Percentiles rank a stretch among this genome's conserved stretches.
Conservation (phyloP, 2,888 invertebrate genomes). For the Alviniconcha strummeri region DNA sequence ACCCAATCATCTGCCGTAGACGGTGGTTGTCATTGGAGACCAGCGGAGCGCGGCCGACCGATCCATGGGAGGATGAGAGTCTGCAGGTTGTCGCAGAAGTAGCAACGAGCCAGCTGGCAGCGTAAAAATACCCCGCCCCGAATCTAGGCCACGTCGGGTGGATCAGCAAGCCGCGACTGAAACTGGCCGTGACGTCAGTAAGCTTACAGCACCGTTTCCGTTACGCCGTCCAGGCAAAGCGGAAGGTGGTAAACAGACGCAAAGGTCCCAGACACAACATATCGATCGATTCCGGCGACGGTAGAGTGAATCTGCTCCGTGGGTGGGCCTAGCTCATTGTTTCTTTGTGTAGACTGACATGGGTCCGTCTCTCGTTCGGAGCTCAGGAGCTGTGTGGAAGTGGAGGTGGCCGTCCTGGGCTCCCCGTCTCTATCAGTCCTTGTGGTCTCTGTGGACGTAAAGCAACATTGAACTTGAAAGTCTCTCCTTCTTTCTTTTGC, state of each 20-base stretch:
- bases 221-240: not conserved
- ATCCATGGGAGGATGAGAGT: not conserved
- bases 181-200: not conserved
- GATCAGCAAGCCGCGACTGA: not conserved
- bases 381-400: no score
- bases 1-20: no score
- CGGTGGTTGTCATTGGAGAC: no score
- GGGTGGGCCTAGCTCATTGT: no score
- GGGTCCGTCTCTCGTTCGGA: no score
- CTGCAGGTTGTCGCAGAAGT: not conserved
- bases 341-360: no score
- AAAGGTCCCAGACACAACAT: constrained; percentile 4
- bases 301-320: no score
- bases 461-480: no score
- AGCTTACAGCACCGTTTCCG: not conserved
- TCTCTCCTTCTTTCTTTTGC: constrained; percentile 7
- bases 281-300: not conserved
- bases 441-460: no score
- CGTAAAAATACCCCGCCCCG: constrained; percentile 6
- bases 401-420: no score
- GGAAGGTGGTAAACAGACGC: not conserved
- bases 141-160: not conserved
- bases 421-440: no score
- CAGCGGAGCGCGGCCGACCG: not conserved
- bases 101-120: constrained; percentile 5